Evolutionary conservation across 2,888 invertebrate species (phyloP).

Genomic region (Gymnosoma rotundatum): DNA sequence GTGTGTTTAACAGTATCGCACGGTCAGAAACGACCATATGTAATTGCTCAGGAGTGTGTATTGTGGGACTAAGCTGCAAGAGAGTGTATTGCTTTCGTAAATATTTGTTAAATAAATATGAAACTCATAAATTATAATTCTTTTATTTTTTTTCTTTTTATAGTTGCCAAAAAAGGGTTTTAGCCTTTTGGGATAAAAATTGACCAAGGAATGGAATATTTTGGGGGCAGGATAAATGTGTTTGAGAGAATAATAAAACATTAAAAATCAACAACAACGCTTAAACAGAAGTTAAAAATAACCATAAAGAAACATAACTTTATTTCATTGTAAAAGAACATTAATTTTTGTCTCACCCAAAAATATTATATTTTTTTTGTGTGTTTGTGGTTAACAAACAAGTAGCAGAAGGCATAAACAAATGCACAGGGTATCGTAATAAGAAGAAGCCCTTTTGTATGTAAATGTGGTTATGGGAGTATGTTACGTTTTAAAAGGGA

Average conservation of each 20-base stretch:
- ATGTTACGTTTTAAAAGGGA: too few species aligned
- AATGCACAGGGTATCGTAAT: too few species aligned
- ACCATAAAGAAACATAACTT: constrained; percentile 38
- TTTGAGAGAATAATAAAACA: constrained; percentile 34
- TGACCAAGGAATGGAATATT: background rate
- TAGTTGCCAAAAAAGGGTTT: constrained; percentile 13
- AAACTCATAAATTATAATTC: constrained; percentile 58
- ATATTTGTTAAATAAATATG: constrained; percentile 32
- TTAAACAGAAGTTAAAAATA: constrained; percentile 23
- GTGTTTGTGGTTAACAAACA: too few species aligned
- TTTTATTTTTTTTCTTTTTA: background rate
- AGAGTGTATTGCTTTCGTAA: constrained; percentile 20
- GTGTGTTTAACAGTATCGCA: background rate
- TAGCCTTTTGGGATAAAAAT: background rate
- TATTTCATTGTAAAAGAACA: background rate
- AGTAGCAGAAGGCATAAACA: too few species aligned
- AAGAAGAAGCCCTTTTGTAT: too few species aligned
- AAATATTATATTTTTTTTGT: too few species aligned
- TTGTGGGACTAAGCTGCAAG: background rate
- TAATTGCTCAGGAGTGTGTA: background rate
- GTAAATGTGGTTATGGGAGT: too few species aligned
- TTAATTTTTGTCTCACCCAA: too few species aligned
- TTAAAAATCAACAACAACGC: constrained; percentile 24
- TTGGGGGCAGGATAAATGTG: constrained; percentile 14
- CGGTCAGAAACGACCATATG: background rate